Evolutionary conservation across 1,140 invertebrate species (phyloP).

Genomic region (Trichogramma pretiosum): DNA sequence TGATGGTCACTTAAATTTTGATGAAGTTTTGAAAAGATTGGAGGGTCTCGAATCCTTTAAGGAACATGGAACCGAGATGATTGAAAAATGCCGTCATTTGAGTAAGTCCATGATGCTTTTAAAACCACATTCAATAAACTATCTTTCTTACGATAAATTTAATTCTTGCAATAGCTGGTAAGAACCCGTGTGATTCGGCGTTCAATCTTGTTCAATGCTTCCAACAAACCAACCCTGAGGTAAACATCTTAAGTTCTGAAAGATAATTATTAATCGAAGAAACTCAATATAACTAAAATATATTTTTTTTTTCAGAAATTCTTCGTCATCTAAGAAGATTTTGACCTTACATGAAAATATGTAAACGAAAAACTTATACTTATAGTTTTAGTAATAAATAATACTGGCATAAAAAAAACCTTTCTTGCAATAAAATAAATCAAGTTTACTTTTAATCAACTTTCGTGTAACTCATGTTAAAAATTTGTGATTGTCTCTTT

Average conservation of each 20-base stretch:
- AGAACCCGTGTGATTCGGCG: slow-evolving; percentile 20
- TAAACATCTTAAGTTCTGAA: neutral
- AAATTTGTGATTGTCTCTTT: too few relatives aligned
- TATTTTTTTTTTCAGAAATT: slow-evolving; percentile 13
- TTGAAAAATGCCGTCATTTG: slow-evolving; percentile 27
- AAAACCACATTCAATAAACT: too few relatives aligned
- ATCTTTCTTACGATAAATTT: too few relatives aligned
- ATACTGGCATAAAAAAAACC: too few relatives aligned
- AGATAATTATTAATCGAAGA: neutral
- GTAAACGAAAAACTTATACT: too few relatives aligned
- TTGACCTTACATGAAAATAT: too few relatives aligned
- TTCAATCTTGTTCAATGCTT: slow-evolving; percentile 22
- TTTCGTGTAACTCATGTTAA: too few relatives aligned
- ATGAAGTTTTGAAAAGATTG: slow-evolving; percentile 27
- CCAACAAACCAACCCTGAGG: slow-evolving; percentile 17
- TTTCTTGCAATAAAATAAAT: too few relatives aligned
- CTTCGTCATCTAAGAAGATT: slow-evolving; percentile 13
- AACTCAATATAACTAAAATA: neutral
- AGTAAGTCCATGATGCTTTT: too few relatives aligned
- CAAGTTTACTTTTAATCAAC: too few relatives aligned
- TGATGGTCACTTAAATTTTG: slow-evolving; percentile 32
- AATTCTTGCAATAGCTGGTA: slow-evolving; percentile 16
- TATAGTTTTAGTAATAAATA: too few relatives aligned
- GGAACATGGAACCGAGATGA: slow-evolving; percentile 22
- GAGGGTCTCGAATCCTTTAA: slow-evolving; percentile 32